A percentile compares a stretch with the other conserved stretches of the same genome.
phyloP scores from a whole-genome alignment of 2,113 vertebrate genomes.

The Syngnathus floridae region DNA sequence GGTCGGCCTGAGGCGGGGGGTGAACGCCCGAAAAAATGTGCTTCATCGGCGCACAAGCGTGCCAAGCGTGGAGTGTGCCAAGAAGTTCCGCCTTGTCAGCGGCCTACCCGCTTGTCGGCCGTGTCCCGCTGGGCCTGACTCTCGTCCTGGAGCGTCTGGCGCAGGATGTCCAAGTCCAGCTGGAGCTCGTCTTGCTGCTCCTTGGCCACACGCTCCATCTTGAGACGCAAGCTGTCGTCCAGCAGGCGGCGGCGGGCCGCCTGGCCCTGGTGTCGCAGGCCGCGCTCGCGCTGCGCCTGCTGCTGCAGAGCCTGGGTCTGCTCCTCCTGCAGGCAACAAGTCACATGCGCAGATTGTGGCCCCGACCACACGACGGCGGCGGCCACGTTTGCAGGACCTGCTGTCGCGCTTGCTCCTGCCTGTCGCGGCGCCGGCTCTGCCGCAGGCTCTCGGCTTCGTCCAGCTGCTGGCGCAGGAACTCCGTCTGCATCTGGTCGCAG shows the following conservation, averaged over 20 bases:
- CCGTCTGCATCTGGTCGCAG: conserved; percentile 38
- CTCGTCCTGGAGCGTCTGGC: conserved; percentile 57
- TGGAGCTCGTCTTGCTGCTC: conserved; percentile 73
- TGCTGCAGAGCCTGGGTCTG: conserved; percentile 58
- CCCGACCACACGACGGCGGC: too few relatives aligned
- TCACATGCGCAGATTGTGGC: not conserved
- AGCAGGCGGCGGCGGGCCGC: conserved; percentile 50
- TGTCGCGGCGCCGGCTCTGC: conserved; percentile 49
- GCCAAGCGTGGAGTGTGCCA: too few relatives aligned
- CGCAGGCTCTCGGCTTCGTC: conserved; percentile 32
- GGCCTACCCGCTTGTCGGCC: conserved; percentile 73
- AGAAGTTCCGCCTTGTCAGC: too few relatives aligned
- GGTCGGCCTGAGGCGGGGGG: conserved; percentile 58
- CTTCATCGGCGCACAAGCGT: too few relatives aligned
- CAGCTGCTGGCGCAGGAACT: conserved; percentile 56
- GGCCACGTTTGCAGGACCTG: conserved; percentile 48
- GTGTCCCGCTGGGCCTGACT: conserved; percentile 59
- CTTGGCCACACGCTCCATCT: conserved; percentile 60
- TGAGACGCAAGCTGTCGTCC: conserved; percentile 68
- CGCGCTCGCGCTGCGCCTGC: conserved; percentile 65
- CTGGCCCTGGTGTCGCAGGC: conserved; percentile 56
- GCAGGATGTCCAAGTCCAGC: conserved; percentile 72
- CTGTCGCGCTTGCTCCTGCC: conserved; percentile 72
- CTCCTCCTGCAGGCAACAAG: conserved; percentile 60
- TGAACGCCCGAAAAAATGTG: too few relatives aligned